Conservation (phyloP, 2,888 invertebrate species). For the Hyles lineata region DNA sequence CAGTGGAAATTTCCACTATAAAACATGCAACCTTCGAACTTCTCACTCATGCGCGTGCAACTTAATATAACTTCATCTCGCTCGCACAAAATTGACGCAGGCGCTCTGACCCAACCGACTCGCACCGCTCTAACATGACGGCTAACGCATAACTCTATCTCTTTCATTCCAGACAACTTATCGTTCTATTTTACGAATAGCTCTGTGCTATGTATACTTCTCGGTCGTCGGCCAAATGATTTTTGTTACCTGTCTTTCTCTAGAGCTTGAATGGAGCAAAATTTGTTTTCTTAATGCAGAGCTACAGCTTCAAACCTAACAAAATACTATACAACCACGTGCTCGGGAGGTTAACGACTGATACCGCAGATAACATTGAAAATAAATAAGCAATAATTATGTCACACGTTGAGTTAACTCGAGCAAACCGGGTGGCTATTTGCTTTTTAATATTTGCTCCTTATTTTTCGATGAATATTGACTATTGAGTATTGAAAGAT, state of each 20-base stretch:
- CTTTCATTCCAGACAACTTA: slow-evolving; percentile 67
- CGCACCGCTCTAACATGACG: slow-evolving; percentile 61
- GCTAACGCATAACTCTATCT: slow-evolving; percentile 60
- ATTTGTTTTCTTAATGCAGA: slow-evolving; percentile 80
- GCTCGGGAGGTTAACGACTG: slow-evolving; percentile 80
- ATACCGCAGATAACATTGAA: slow-evolving; percentile 77
- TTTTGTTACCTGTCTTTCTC: slow-evolving; percentile 84
- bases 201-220: slow-evolving; percentile 84
- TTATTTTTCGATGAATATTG: background rate
- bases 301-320: slow-evolving; percentile 84
- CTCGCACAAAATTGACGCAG: slow-evolving; percentile 74
- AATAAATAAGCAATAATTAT: slow-evolving; percentile 75
- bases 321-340: slow-evolving; percentile 82
- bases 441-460: background rate
- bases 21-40: slow-evolving; percentile 79
- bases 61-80: slow-evolving; percentile 61
- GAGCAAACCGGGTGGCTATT: slow-evolving; percentile 23
- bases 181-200: slow-evolving; percentile 84
- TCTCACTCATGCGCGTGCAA: slow-evolving; percentile 58
- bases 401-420: slow-evolving; percentile 28
- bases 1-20: slow-evolving; percentile 83
- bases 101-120: slow-evolving; percentile 77
- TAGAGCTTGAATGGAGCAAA: slow-evolving; percentile 82
- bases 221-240: slow-evolving; percentile 83
- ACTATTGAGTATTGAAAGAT: background rate